Conservation (phyloP, 1,140 invertebrate genomes). For the Lucilia cuprina region DNA sequence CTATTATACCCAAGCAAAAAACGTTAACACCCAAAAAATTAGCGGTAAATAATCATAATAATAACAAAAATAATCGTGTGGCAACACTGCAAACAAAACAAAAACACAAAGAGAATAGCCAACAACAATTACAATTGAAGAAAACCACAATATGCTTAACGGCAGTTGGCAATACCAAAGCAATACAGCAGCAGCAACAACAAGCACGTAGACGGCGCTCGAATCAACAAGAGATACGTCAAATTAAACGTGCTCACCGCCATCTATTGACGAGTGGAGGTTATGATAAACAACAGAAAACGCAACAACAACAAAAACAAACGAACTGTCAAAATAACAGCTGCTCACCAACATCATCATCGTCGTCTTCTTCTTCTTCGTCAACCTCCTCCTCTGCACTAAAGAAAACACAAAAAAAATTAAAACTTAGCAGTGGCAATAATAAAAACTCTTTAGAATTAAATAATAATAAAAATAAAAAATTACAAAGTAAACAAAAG, state of each 20-base stretch:
- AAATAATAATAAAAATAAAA: constrained; percentile 2
- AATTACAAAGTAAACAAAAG: constrained; percentile 34
- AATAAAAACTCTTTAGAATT: constrained; percentile 13
- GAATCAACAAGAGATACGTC: constrained; percentile 48
- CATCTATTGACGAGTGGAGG: constrained; percentile 58
- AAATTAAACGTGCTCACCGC: constrained; percentile 59
- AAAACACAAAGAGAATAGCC: constrained; percentile 16
- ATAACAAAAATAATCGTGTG: background rate
- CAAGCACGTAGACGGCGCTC: constrained; percentile 40
- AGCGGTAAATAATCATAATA: constrained; percentile 11
- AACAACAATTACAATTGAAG: background rate
- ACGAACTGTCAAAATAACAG: constrained; percentile 6
- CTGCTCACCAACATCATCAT: background rate
- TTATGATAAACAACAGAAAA: constrained; percentile 43
- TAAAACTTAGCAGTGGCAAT: background rate
- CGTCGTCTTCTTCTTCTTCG: background rate
- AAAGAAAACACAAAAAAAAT: constrained; percentile 22
- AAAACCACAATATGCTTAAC: constrained; percentile 39
- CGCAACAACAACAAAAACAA: constrained; percentile 22
- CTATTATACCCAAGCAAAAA: background rate
- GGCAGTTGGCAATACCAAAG: constrained; percentile 29
- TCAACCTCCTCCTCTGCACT: background rate
- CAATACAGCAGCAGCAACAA: background rate
- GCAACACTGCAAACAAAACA: constrained; percentile 36
- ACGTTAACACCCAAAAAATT: background rate